Evolutionary conservation across 2,888 invertebrate species (phyloP).

Genomic region (Rotaria sp.): DNA sequence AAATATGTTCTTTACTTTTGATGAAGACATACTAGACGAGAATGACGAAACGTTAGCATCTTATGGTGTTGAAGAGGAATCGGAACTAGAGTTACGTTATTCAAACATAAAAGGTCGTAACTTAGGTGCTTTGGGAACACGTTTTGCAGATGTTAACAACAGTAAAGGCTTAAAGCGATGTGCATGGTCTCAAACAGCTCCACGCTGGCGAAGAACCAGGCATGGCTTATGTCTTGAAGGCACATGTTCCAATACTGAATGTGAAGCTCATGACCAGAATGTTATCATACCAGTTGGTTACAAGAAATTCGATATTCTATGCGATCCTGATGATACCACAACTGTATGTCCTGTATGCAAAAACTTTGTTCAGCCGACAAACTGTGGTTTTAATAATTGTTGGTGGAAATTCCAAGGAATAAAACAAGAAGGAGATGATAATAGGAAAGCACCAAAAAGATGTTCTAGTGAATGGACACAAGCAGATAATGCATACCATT

Average conservation of each 20-base stretch:
- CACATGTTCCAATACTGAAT: not conserved
- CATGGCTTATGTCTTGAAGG: not conserved
- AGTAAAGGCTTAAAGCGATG: not conserved
- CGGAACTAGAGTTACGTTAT: not conserved
- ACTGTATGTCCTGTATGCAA: not conserved
- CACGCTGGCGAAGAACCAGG: not conserved
- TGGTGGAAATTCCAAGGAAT: not conserved
- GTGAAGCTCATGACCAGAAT: not conserved
- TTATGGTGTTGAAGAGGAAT: not conserved
- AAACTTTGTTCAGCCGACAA: not conserved
- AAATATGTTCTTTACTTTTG: too few relatives aligned
- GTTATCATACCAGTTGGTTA: not conserved
- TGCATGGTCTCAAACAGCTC: not conserved
- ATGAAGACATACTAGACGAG: not conserved
- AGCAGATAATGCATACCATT: not conserved
- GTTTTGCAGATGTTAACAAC: not conserved
- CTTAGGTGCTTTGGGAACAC: not conserved
- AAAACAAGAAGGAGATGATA: not conserved
- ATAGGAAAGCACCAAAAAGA: not conserved
- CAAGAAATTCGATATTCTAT: not conserved
- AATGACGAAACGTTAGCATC: not conserved
- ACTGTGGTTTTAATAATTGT: not conserved
- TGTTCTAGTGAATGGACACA: not conserved
- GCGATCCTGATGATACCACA: not conserved
- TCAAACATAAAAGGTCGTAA: not conserved